A percentile compares a stretch with the other conserved stretches of the same genome.
Conservation (phyloP, 2,888 invertebrate species). For the Marasmarcha lunaedactyla region DNA sequence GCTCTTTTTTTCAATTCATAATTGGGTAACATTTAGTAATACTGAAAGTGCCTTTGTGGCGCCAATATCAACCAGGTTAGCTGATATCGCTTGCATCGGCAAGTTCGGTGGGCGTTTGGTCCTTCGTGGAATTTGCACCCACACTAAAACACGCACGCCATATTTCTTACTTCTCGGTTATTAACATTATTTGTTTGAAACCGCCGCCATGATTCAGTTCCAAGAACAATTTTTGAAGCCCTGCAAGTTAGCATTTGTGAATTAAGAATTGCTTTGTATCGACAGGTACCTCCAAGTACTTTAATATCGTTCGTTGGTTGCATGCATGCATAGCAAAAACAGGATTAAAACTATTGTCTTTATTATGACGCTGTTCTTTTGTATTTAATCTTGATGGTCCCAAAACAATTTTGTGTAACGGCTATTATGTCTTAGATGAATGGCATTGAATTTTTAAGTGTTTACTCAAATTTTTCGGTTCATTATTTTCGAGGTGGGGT, state of each 20-base stretch:
- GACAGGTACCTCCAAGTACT: neutral
- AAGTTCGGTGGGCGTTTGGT: slow-evolving; percentile 39
- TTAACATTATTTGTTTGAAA: slow-evolving; percentile 15
- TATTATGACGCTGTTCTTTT: too few species aligned
- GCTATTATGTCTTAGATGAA: too few species aligned
- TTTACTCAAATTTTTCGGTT: too few species aligned
- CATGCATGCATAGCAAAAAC: too few species aligned
- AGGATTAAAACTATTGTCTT: too few species aligned
- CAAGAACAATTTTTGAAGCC: slow-evolving; percentile 19
- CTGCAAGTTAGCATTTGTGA: slow-evolving; percentile 2
- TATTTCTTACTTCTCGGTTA: slow-evolving; percentile 1
- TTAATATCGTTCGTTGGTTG: slow-evolving; percentile 2
- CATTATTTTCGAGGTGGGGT: too few species aligned
- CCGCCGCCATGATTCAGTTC: slow-evolving; percentile 23
- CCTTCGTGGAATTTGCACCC: slow-evolving; percentile 62
- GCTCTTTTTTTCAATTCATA: too few species aligned
- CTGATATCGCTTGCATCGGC: slow-evolving; percentile 8
- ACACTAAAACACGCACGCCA: slow-evolving; percentile 28
- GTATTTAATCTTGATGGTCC: too few species aligned
- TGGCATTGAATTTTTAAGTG: too few species aligned
- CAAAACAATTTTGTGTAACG: too few species aligned
- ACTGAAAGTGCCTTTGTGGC: neutral
- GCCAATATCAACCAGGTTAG: neutral
- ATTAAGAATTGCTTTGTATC: neutral
- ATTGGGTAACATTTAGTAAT: too few species aligned